phyloP scores from a whole-genome alignment of 2,888 invertebrate genomes.

The Dione juno region DNA sequence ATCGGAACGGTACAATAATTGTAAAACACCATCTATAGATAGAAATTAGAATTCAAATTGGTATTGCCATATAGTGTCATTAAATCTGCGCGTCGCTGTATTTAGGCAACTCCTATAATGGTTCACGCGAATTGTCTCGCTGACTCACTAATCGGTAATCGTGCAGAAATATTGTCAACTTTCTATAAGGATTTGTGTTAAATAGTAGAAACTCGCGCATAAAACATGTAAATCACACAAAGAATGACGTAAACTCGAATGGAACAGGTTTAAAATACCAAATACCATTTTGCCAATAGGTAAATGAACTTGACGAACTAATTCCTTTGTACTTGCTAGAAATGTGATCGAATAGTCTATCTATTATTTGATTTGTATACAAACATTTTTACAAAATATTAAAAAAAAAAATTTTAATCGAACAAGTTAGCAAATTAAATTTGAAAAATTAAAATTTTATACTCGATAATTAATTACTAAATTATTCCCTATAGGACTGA shows the following conservation, averaged over 20 bases:
- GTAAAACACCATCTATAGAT: slow-evolving; percentile 46
- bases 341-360: slow-evolving; percentile 3
- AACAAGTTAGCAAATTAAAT: not conserved
- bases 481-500: not conserved
- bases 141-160: slow-evolving; percentile 41
- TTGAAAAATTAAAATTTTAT: not conserved
- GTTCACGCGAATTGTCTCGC: slow-evolving; percentile 40
- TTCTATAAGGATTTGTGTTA: slow-evolving; percentile 44
- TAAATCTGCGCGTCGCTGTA: slow-evolving; percentile 39
- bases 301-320: slow-evolving; percentile 27
- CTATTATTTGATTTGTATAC: slow-evolving; percentile 11
- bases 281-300: slow-evolving; percentile 29
- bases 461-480: not conserved
- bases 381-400: too few relatives aligned
- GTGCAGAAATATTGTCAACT: slow-evolving; percentile 30
- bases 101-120: slow-evolving; percentile 46
- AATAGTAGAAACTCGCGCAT: slow-evolving; percentile 27
- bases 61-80: slow-evolving; percentile 45
- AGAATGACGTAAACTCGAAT: slow-evolving; percentile 29
- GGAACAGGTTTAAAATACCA: slow-evolving; percentile 28
- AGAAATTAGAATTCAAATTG: slow-evolving; percentile 49
- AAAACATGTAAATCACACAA: slow-evolving; percentile 28
- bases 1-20: slow-evolving; percentile 47
- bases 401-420: too few relatives aligned
- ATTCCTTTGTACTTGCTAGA: slow-evolving; percentile 21